Conservation (phyloP, 1,140 invertebrate genomes). For the Drosophila takahashii region DNA sequence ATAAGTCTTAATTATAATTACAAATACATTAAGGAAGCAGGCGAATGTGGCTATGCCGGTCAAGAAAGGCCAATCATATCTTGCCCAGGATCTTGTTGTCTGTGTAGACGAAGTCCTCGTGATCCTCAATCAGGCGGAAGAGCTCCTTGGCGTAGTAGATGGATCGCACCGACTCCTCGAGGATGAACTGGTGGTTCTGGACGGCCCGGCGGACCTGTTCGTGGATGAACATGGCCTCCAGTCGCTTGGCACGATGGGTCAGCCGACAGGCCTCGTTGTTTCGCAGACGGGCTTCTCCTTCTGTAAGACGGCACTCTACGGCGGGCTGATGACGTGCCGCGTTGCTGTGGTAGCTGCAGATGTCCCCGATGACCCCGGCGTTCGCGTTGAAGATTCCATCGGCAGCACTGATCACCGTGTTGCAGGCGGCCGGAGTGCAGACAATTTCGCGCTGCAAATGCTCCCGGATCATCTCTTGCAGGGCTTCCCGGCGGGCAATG, state of each 20-base stretch:
- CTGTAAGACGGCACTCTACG: constrained; percentile 29
- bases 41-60: constrained; percentile 5
- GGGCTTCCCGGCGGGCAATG: constrained; percentile 12
- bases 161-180: constrained; percentile 75
- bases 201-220: constrained; percentile 56
- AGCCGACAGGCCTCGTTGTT: constrained; percentile 53
- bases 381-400: constrained; percentile 54
- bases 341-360: constrained; percentile 59
- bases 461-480: constrained; percentile 51
- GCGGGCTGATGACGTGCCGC: constrained; percentile 40
- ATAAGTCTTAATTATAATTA: constrained; percentile 5
- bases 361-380: constrained; percentile 39
- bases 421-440: constrained; percentile 22
- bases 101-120: constrained; percentile 59
- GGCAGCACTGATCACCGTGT: constrained; percentile 46
- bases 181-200: constrained; percentile 57
- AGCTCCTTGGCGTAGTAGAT: constrained; percentile 71
- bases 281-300: constrained; percentile 21
- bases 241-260: constrained; percentile 54
- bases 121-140: constrained; percentile 60
- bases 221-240: constrained; percentile 65
- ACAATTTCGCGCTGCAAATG: constrained; percentile 42
- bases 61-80: neutral
- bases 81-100: constrained; percentile 49
- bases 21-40: neutral